These are phyloP conservation scores for Alexandromys fortis DNA, from an alignment of 2,113 vertebrate species.

Conservation along the genomic window DNA sequence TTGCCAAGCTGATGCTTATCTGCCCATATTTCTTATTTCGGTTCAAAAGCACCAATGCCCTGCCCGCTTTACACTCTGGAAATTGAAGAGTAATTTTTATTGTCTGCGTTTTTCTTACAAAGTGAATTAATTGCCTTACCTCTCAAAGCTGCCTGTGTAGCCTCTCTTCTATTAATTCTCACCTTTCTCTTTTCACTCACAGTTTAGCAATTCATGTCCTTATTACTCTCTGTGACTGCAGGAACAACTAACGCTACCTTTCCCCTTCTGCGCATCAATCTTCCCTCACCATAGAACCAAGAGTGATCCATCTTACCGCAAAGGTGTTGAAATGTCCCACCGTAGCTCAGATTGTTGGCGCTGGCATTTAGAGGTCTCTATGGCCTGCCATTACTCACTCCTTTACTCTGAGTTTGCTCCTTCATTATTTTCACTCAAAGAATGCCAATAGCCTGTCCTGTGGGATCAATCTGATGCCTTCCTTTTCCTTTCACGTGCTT, in stretches of 20 bases:
- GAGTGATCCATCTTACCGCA: conserved; percentile 41
- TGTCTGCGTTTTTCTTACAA: conserved; percentile 59
- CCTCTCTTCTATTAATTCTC: background rate
- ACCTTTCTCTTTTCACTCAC: conserved; percentile 10
- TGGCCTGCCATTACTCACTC: background rate
- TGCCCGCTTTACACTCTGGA: background rate
- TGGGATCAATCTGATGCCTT: background rate
- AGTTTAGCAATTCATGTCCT: conserved; percentile 34
- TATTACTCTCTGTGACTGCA: background rate
- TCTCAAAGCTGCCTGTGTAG: conserved; percentile 14
- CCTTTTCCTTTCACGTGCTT: background rate
- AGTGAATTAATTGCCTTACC: conserved; percentile 55
- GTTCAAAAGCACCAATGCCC: conserved; percentile 26
- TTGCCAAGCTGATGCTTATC: conserved; percentile 64
- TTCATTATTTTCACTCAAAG: conserved; percentile 44
- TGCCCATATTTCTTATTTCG: conserved; percentile 45
- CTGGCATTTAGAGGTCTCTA: conserved; percentile 30
- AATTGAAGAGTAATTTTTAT: conserved; percentile 49
- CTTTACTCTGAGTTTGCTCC: conserved; percentile 10
- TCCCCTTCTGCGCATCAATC: conserved; percentile 25
- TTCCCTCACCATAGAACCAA: background rate
- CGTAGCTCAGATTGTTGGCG: conserved; percentile 32
- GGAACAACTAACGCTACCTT: conserved; percentile 1
- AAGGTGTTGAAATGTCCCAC: conserved; percentile 3
- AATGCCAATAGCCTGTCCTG: background rate